These are phyloP conservation scores for Rhagonycha fulva DNA, from an alignment of 2,888 invertebrate species.

Conservation along the genomic window DNA sequence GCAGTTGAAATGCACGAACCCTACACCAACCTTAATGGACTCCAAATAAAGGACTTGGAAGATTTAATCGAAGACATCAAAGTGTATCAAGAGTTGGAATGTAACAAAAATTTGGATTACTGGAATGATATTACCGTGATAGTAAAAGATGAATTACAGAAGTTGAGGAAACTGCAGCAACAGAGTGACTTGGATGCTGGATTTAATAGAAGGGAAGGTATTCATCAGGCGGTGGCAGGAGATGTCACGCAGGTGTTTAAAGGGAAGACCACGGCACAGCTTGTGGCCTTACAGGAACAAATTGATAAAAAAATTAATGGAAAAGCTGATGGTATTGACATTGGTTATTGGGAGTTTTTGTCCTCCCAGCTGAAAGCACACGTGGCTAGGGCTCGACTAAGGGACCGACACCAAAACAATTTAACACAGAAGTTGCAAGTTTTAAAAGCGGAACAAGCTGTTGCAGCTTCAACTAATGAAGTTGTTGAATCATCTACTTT, in stretches of 20 bases:
- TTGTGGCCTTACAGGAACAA: constrained; percentile 79
- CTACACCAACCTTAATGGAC: constrained; percentile 90
- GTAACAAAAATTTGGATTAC: constrained; percentile 84
- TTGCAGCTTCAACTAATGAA: constrained; percentile 47
- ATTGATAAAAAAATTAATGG: constrained; percentile 87
- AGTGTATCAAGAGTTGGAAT: constrained; percentile 91
- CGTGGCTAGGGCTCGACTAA: constrained; percentile 88
- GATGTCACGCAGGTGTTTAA: constrained; percentile 91
- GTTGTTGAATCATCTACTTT: constrained; percentile 25
- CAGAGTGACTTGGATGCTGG: constrained; percentile 63
- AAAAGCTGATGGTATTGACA: constrained; percentile 88
- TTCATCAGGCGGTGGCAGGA: constrained; percentile 88
- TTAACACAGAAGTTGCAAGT: constrained; percentile 85
- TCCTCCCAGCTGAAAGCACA: constrained; percentile 95
- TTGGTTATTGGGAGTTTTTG: constrained; percentile 97
- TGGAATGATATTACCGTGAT: constrained; percentile 97
- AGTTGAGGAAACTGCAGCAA: constrained; percentile 76
- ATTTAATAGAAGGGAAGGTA: constrained; percentile 62
- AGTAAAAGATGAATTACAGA: constrained; percentile 89
- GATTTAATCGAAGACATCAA: constrained; percentile 96
- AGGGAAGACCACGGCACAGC: constrained; percentile 87
- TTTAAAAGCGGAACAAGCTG: constrained; percentile 84
- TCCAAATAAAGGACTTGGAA: constrained; percentile 88
- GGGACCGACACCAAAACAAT: constrained; percentile 91
- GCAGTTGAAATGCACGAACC: constrained; percentile 99